These are phyloP conservation scores for Spheniscus mendiculus DNA, from an alignment of 2,113 vertebrate genomes.

Conservation along the genomic window DNA sequence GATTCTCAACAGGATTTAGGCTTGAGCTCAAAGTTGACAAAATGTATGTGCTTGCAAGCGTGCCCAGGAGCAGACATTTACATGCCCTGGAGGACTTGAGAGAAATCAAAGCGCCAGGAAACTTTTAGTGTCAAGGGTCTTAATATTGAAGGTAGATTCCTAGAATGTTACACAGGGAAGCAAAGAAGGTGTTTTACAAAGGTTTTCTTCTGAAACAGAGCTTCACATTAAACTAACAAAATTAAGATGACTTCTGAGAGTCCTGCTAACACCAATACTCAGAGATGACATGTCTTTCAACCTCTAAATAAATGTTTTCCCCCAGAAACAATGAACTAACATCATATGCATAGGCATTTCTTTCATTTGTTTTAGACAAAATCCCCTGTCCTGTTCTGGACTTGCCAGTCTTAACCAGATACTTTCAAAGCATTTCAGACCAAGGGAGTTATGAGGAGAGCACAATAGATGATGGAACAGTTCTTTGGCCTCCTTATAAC, in stretches of 20 bases:
- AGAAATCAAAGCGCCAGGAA: not conserved
- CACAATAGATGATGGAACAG: not conserved
- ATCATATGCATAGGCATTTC: not conserved
- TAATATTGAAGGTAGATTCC: not conserved
- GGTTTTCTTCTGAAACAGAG: not conserved
- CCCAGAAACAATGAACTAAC: not conserved
- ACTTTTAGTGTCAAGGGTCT: not conserved
- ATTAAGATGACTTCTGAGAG: not conserved
- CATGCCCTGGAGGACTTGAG: not conserved
- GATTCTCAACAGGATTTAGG: not conserved
- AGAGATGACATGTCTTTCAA: not conserved
- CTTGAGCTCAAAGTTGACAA: not conserved
- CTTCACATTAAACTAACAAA: not conserved
- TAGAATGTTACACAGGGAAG: not conserved
- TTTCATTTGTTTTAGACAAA: not conserved
- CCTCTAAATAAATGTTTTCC: not conserved
- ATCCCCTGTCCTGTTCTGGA: not conserved
- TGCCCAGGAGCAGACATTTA: not conserved
- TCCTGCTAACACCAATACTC: not conserved
- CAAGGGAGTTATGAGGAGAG: not conserved
- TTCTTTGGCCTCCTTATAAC: not conserved
- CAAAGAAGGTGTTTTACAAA: not conserved
- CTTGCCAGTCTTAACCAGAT: not conserved
- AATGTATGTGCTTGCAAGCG: not conserved
- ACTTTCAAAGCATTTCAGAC: not conserved